Percentiles rank a stretch among this genome's conserved stretches.
These are phyloP conservation scores for Synergus itoensis DNA, from an alignment of 2,888 invertebrate genomes.

Conservation along the genomic window DNA sequence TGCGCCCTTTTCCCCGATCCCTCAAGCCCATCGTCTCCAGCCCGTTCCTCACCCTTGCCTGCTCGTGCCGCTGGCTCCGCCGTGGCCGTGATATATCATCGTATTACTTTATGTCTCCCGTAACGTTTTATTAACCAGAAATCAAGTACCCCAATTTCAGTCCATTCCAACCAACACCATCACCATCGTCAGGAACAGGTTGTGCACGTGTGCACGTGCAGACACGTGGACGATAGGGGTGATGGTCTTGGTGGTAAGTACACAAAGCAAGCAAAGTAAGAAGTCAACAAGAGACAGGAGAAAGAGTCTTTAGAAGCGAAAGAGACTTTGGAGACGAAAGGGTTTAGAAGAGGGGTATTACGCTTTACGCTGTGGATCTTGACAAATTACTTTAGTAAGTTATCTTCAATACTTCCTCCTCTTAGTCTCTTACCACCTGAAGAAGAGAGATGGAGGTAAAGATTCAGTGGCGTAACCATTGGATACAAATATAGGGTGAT, in stretches of 20 bases:
- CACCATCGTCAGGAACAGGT: slow-evolving; percentile 32
- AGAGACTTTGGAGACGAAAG: slow-evolving; percentile 21
- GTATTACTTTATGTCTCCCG: slow-evolving; percentile 69
- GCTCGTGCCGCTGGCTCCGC: slow-evolving; percentile 39
- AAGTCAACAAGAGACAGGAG: background rate
- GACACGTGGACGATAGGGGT: background rate
- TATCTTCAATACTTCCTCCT: slow-evolving; percentile 21
- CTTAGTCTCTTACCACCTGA: background rate
- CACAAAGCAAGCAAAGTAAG: background rate
- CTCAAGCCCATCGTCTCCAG: slow-evolving; percentile 43
- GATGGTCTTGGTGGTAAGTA: background rate
- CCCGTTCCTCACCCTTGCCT: slow-evolving; percentile 46
- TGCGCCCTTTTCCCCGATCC: slow-evolving; percentile 45
- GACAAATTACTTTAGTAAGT: slow-evolving; percentile 33
- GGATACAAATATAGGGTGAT: background rate
- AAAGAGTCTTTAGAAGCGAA: background rate
- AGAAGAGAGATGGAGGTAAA: background rate
- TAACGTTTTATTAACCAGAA: slow-evolving; percentile 71
- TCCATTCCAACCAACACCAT: background rate
- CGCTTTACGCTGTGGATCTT: slow-evolving; percentile 29
- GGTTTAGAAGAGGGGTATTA: slow-evolving; percentile 28
- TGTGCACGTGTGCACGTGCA: slow-evolving; percentile 2
- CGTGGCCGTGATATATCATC: slow-evolving; percentile 65
- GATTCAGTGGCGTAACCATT: slow-evolving; percentile 19
- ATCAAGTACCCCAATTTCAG: slow-evolving; percentile 60